Conservation (phyloP, 2,113 vertebrate species). For the Odocoileus virginianus region DNA sequence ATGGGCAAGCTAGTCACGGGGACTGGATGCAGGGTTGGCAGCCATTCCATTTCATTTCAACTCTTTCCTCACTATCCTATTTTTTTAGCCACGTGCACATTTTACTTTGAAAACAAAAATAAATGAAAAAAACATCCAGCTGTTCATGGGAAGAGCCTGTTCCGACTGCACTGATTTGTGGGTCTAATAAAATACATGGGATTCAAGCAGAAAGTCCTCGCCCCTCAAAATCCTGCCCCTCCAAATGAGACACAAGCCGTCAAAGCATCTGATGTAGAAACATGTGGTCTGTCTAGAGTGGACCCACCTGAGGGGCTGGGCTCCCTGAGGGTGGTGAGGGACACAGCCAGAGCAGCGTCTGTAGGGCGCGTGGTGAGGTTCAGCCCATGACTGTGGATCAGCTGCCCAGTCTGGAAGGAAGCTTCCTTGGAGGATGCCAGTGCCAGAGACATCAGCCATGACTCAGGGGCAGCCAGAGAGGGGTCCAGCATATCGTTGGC, state of each 20-base stretch:
- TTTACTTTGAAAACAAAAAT: not conserved
- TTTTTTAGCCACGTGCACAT: not conserved
- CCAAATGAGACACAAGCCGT: not conserved
- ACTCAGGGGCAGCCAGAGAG: not conserved
- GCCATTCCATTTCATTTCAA: not conserved
- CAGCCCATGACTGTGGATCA: not conserved
- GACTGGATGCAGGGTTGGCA: not conserved
- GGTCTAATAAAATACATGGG: not conserved
- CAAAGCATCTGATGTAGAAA: not conserved
- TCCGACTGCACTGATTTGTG: not conserved
- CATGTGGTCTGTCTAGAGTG: accelerated
- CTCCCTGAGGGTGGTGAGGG: not conserved
- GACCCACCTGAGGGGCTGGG: slow-evolving; percentile 19
- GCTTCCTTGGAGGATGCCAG: not conserved
- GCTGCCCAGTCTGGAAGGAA: not conserved
- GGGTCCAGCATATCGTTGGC: not conserved
- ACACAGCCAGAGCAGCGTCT: not conserved
- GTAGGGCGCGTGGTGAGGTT: not conserved
- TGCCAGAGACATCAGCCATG: not conserved
- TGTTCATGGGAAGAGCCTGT: not conserved
- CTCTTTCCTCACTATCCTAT: not conserved
- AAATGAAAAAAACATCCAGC: not conserved
- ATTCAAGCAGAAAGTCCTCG: not conserved
- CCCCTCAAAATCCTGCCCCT: no score
- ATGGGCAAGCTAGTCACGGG: accelerated